These are phyloP conservation scores for Coenonympha arcania DNA, from an alignment of 2,888 invertebrate species.

Conservation along the genomic window DNA sequence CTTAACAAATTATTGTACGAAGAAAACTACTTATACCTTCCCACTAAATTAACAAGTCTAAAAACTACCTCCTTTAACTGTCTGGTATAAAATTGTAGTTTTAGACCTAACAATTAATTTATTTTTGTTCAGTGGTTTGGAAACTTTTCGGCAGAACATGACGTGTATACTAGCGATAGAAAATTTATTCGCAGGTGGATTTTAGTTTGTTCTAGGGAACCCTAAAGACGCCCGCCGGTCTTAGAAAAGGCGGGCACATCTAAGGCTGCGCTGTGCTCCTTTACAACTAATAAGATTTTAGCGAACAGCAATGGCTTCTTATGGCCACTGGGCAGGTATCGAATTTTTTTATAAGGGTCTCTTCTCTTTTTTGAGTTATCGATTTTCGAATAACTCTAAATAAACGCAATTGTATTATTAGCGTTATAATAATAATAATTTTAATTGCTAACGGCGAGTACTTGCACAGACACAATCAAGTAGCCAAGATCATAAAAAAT, in stretches of 20 bases:
- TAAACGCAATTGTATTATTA: neutral
- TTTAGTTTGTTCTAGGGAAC: neutral
- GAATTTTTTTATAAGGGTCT: neutral
- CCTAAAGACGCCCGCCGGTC: neutral
- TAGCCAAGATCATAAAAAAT: too few relatives aligned
- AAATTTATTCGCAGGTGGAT: neutral
- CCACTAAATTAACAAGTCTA: too few relatives aligned
- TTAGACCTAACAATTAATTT: too few relatives aligned
- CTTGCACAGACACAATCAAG: too few relatives aligned
- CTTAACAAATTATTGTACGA: too few relatives aligned
- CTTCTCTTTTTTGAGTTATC: neutral
- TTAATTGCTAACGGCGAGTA: too few relatives aligned
- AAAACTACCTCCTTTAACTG: too few relatives aligned
- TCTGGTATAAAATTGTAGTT: too few relatives aligned
- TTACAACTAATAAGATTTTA: constrained; percentile 41
- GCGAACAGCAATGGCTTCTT: constrained; percentile 32
- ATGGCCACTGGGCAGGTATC: too few relatives aligned
- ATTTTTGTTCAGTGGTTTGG: neutral
- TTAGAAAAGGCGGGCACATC: constrained; percentile 26
- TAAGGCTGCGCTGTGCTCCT: constrained; percentile 33
- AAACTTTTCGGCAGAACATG: neutral
- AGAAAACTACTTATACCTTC: too few relatives aligned
- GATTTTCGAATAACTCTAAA: too few relatives aligned
- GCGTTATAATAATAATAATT: too few relatives aligned
- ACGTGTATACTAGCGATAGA: neutral